Evolutionary conservation across 2,888 invertebrate genomes (phyloP).

Genomic region (Standfussiana lucernea): DNA sequence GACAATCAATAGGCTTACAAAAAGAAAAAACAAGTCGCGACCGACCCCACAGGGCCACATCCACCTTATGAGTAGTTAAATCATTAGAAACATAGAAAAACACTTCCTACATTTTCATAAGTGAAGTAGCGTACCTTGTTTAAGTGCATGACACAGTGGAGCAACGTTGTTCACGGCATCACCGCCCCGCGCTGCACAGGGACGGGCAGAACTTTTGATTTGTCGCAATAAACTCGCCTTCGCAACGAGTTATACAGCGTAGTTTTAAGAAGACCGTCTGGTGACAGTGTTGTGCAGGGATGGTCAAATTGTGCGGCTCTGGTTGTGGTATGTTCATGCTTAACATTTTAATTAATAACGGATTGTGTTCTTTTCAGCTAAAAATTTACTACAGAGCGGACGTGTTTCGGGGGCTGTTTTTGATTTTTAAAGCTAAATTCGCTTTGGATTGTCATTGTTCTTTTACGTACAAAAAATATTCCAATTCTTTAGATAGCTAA

Average conservation of each 20-base stretch:
- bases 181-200: not conserved
- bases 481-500: not conserved
- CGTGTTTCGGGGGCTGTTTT: not conserved
- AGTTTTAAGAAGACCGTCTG: constrained; percentile 27
- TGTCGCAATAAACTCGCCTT: constrained; percentile 78
- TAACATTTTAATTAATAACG: not conserved
- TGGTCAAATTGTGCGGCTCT: not conserved
- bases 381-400: not conserved
- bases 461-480: not conserved
- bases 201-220: constrained; percentile 75
- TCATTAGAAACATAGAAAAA: not conserved
- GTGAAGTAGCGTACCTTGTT: constrained; percentile 1
- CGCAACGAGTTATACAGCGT: constrained; percentile 61
- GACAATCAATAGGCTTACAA: no score
- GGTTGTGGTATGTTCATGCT: not conserved
- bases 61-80: no score
- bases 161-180: constrained; percentile 68
- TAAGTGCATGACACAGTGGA: constrained; percentile 58
- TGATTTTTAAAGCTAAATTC: not conserved
- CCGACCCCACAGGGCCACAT: not conserved
- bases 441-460: not conserved
- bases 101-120: constrained; percentile 10
- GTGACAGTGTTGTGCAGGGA: not conserved
- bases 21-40: no score
- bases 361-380: not conserved